phyloP scores from a whole-genome alignment of 2,888 invertebrate genomes.

The Pachydiplax longipennis region DNA sequence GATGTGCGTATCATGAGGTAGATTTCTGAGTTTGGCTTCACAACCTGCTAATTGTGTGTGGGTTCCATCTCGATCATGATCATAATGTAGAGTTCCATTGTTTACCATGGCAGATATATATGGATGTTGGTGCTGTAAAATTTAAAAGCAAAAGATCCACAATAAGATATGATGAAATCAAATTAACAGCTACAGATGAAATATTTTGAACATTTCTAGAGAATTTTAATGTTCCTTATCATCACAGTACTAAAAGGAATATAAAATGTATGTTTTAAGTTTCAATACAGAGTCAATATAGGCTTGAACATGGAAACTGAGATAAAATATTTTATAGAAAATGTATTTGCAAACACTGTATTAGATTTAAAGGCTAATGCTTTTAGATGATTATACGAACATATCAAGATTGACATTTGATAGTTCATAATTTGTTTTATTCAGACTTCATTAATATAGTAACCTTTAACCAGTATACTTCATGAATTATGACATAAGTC shows the following conservation, averaged over 20 bases:
- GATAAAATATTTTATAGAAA: no score
- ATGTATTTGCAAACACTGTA: no score
- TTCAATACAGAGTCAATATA: background rate
- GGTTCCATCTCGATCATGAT: slow-evolving; percentile 98
- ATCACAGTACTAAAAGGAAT: background rate
- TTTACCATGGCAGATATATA: slow-evolving; percentile 98
- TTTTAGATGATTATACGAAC: no score
- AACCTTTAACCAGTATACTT: no score
- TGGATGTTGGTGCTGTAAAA: slow-evolving; percentile 91
- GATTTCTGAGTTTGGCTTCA: slow-evolving; percentile 93
- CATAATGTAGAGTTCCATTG: slow-evolving; percentile 93
- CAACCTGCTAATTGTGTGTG: slow-evolving; percentile 97
- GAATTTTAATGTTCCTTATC: background rate
- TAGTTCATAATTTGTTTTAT: no score
- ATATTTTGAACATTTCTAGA: no score
- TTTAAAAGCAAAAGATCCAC: background rate
- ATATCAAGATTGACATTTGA: no score
- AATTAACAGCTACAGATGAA: background rate
- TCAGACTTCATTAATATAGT: no score
- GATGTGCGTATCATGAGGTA: slow-evolving; percentile 87
- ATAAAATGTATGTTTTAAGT: background rate
- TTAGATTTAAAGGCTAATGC: no score
- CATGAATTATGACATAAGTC: no score
- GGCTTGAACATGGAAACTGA: no score
- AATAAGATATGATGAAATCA: background rate